Base-by-base conservation (phyloP, 2,113 vertebrate genomes). In the Corapipo altera region DNA sequence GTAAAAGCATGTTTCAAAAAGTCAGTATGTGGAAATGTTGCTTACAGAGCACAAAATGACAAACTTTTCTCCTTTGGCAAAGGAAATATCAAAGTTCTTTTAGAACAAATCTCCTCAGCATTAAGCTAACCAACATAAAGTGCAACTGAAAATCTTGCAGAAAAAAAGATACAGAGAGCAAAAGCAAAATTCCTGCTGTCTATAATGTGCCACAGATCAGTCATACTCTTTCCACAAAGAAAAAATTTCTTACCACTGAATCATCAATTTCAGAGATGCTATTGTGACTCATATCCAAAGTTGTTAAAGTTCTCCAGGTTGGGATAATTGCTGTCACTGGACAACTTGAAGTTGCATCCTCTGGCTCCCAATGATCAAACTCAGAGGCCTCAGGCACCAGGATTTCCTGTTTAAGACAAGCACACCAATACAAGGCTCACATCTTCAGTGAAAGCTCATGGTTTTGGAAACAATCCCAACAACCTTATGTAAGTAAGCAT, bases 281-380 rank as follows among this genome's bases (percentile, higher is more conserved):
- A 82, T 99, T 99, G 97, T 99, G 98, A 96, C 99, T 99, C 98
- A 99, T 98, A 98, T 99, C 99, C 86, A 99, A 97, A 6, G 99
- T 99, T 32, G 99, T 99, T 95, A 99, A 97, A 30, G 97, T 98
- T 88, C 95, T 98, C 99, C 99, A 99, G 1, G 97, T 98, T 11
- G 99, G 99, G 70, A 99, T 98, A 81, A 99, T 77, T 4, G 99
- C 99, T 2, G 99, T 99, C 89, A 99, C 98, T 1, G 98, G 98
- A 94, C 98, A 98, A 71, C 92, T 98, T 5, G 98, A 97, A 88
- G 98, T 91, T 33, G 94, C 91, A 65, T 98, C 99, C 96, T 99
- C 99, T 23, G 99, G 98, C 86, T 99, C 99, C 99, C 99, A 99
- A 55, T 99, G 98, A 19, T 99, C 99, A 96, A 99, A 99, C 95